These are phyloP conservation scores for Mirza zaza DNA, from an alignment of 2,113 vertebrate species.

Conservation along the genomic window DNA sequence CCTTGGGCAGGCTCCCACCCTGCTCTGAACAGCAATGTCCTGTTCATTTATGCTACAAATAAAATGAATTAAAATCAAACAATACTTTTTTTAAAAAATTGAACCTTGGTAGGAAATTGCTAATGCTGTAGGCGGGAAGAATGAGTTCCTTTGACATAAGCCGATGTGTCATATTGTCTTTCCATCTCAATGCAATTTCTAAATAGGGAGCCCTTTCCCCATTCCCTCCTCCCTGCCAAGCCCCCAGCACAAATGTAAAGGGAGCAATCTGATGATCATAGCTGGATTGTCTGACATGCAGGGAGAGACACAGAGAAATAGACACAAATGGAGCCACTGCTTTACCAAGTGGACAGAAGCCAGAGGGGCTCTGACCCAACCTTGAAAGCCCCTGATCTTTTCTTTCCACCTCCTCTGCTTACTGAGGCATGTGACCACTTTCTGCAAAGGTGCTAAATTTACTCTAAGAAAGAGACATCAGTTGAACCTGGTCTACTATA, in stretches of 20 bases:
- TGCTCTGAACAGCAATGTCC: constrained; percentile 25
- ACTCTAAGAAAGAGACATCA: not conserved
- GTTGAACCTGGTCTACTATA: not conserved
- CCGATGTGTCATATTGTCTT: constrained; percentile 77
- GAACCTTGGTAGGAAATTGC: constrained; percentile 69
- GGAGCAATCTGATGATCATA: not conserved
- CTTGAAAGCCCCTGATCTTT: too few relatives aligned
- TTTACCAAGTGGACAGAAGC: not conserved
- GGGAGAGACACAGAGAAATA: not conserved
- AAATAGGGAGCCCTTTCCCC: constrained; percentile 75
- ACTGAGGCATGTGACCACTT: not conserved
- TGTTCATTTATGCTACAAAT: constrained; percentile 54
- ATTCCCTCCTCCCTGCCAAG: constrained; percentile 37
- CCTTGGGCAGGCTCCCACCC: not conserved
- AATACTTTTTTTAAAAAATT: constrained; percentile 54
- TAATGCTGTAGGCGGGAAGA: constrained; percentile 74
- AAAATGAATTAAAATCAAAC: constrained; percentile 63
- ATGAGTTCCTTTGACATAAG: constrained; percentile 76
- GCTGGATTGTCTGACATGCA: not conserved
- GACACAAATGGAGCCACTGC: not conserved
- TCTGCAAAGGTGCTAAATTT: not conserved
- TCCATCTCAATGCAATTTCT: constrained; percentile 70
- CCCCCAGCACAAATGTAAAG: constrained; percentile 60
- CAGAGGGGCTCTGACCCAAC: not conserved
- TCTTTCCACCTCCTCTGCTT: not conserved